A percentile compares a stretch with the other conserved stretches of the same genome.
phyloP scores from a whole-genome alignment of 2,113 vertebrate genomes.

The Embiotoca jacksoni region DNA sequence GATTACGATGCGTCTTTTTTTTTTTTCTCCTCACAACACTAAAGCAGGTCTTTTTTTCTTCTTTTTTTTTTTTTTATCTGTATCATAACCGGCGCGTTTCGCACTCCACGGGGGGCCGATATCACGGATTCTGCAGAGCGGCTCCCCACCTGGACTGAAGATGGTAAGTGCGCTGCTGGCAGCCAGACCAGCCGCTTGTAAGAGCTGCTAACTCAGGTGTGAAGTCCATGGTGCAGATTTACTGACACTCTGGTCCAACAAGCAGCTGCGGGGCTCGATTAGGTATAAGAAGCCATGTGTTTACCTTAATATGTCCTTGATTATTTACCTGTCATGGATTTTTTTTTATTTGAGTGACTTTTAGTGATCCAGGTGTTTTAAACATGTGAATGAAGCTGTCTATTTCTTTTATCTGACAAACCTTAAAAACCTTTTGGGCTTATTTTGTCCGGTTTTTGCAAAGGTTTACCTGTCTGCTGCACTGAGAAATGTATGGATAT shows the following conservation, averaged over 20 bases:
- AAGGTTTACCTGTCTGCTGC: too few species aligned
- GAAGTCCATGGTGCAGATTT: conserved; percentile 32
- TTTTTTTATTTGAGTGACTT: too few species aligned
- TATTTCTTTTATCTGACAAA: too few species aligned
- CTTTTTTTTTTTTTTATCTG: conserved; percentile 57
- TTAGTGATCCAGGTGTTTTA: too few species aligned
- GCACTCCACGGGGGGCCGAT: conserved; percentile 42
- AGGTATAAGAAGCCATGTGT: too few species aligned
- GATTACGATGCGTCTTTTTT: conserved; percentile 82
- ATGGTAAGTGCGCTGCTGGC: conserved; percentile 77
- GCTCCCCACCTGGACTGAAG: conserved; percentile 59
- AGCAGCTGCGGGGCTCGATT: conserved; percentile 30
- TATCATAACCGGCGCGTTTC: conserved; percentile 47
- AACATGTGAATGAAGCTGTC: too few species aligned
- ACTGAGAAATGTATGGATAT: too few species aligned
- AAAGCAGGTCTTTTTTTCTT: conserved; percentile 52
- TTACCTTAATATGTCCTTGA: too few species aligned
- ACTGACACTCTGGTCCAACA: conserved; percentile 40
- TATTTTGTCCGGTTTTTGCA: too few species aligned
- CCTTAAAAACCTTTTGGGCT: too few species aligned
- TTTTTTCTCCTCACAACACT: conserved; percentile 44
- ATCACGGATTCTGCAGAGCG: conserved; percentile 46
- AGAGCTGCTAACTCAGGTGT: conserved; percentile 51
- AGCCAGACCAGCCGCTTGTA: conserved; percentile 25
- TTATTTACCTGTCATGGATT: too few species aligned